These are phyloP conservation scores for Macaca nemestrina DNA, from an alignment of 2,113 vertebrate species.

Conservation along the genomic window DNA sequence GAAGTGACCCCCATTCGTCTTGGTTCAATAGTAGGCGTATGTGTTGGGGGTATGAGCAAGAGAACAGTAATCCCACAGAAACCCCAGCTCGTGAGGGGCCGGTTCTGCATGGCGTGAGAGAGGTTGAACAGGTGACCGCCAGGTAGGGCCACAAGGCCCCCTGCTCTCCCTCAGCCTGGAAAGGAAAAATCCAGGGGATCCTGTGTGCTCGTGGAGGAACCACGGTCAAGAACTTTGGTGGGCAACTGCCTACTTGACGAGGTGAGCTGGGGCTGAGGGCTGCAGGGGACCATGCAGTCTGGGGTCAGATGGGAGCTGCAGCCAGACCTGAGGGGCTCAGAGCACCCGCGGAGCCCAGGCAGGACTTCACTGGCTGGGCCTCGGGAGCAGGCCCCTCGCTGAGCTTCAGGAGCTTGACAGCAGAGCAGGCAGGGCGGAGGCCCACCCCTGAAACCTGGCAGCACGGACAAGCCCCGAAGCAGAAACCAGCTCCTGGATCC, in stretches of 20 bases:
- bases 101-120: not conserved
- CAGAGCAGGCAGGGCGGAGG: not conserved
- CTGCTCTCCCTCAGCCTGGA: not conserved
- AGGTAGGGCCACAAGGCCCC: too few relatives aligned
- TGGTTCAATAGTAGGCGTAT: not conserved
- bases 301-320: not conserved
- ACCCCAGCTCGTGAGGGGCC: too few relatives aligned
- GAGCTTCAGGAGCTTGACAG: not conserved
- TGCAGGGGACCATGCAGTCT: too few relatives aligned
- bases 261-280: not conserved
- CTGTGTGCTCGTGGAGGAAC: too few relatives aligned
- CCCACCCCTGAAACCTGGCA: not conserved
- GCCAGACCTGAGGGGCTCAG: not conserved
- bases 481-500: not conserved
- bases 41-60: not conserved
- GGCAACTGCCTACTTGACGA: not conserved
- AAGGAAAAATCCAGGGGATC: not conserved
- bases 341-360: not conserved
- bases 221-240: not conserved
- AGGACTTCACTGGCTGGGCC: not conserved
- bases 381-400: not conserved
- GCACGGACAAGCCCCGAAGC: too few relatives aligned
- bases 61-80: not conserved
- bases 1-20: not conserved
- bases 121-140: not conserved